Base-by-base conservation (phyloP, 2,888 invertebrate species). In the Leucoma salicis region DNA sequence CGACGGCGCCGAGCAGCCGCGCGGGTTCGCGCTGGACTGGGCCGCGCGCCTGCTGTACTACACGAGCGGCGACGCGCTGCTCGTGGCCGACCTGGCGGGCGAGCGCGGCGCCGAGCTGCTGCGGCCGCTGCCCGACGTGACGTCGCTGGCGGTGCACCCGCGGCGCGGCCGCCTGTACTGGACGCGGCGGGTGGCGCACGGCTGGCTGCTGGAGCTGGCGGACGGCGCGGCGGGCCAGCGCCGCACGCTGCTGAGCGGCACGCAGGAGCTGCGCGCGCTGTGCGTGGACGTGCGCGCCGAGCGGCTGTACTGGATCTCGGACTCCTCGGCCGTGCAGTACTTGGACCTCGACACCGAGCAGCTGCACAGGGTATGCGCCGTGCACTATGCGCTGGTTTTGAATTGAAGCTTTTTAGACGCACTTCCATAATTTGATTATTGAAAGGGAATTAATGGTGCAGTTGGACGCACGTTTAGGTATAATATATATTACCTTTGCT, bases 1-100 rank as follows among this genome's bases (percentile, higher is more conserved):
- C 35, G 95, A 96, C 74, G 93, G 94, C 32, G 79, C 92, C 45
- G 87, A 89, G 53, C 82, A 88, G 56, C 93, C 94, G 18, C 90
- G 91, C 38, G 96, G 95, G 2, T 92, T 97, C 70, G 95, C 95
- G 25, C 91, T 97, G 43, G 96, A 97, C 87, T 95, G 95, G 95
- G 91, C 95, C 44, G 94, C 95, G 11, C 89, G 92, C 32, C 91
- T 95, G 67, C 90, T 96, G 79, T 95, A 94, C 82, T 93, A 96
- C 71, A 92, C 93, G 84, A 91, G 92, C 7, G 85, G 84, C 41
- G 70, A 63, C 81, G 85, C 90, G 53, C 95, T 97, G 53, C 87
- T 92, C 39, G 96, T 92, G 0, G 92, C 93, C 52, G 94, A 93
- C 66, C 82, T 95, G 37, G 91, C 92, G 52, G 97, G 96, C 2